phyloP scores from a whole-genome alignment of 2,797 vertebrate genomes.

The Spheniscus humboldti region DNA sequence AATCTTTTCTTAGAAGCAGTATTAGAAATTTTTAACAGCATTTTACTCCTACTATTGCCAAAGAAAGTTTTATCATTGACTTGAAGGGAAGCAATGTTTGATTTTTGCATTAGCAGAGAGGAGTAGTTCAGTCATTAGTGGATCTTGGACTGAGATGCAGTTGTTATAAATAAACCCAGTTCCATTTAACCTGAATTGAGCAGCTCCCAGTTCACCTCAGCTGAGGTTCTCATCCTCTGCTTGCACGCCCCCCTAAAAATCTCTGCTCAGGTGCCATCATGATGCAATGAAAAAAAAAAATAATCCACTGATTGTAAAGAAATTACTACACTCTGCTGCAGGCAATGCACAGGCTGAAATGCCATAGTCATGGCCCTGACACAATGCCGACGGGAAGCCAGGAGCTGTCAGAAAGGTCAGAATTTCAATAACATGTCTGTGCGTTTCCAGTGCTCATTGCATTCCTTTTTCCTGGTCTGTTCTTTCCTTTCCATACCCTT shows the following conservation, averaged over 20 bases:
- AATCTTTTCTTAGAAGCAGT: conserved; percentile 26
- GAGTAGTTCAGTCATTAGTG: background rate
- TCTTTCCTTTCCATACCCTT: background rate
- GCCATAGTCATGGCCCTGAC: background rate
- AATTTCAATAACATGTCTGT: background rate
- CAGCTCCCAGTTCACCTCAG: background rate
- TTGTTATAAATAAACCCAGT: background rate
- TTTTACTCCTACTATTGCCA: background rate
- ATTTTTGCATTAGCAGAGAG: background rate
- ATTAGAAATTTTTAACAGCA: background rate
- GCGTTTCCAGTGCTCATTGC: background rate
- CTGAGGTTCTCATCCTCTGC: background rate
- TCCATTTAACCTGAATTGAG: background rate
- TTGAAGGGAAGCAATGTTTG: background rate
- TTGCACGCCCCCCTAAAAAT: background rate
- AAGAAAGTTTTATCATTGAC: background rate
- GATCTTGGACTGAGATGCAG: background rate
- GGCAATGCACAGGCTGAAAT: background rate
- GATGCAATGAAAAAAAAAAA: background rate
- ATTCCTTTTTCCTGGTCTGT: background rate
- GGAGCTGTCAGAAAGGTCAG: background rate
- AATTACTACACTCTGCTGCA: background rate
- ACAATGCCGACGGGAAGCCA: background rate
- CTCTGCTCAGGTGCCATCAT: background rate
- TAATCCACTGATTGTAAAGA: background rate